Percentiles rank a stretch among this genome's conserved stretches.
phyloP scores from a whole-genome alignment of 1,140 invertebrate species.

The Saccostrea glomerata region DNA sequence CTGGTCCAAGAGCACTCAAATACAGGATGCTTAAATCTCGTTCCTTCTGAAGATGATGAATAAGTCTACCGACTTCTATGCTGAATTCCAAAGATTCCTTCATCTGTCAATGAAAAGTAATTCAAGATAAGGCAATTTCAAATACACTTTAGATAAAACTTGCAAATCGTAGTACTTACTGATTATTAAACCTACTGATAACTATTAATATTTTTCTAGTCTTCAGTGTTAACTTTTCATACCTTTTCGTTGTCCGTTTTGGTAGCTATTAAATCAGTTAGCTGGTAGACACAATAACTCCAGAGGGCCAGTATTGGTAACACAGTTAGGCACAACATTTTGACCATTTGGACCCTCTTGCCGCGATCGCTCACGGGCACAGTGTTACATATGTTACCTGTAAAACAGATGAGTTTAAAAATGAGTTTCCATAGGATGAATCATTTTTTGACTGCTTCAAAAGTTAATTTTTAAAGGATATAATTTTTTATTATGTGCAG shows the following conservation, averaged over 20 bases:
- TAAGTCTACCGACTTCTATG: constrained; percentile 64
- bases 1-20: constrained; percentile 63
- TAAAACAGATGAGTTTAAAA: no score
- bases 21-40: constrained; percentile 69
- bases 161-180: not conserved
- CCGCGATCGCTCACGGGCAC: constrained; percentile 63
- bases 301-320: constrained; percentile 64
- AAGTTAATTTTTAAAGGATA: no score
- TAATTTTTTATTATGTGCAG: no score
- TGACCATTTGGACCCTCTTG: constrained; percentile 62
- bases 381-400: constrained; percentile 53
- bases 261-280: constrained; percentile 58
- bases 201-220: not conserved
- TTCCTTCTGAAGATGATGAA: constrained; percentile 71
- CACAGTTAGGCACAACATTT: constrained; percentile 64
- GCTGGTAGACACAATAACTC: constrained; percentile 62
- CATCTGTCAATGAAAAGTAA: constrained; percentile 28
- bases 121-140: not conserved
- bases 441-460: no score
- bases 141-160: not conserved
- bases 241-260: constrained; percentile 63
- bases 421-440: no score
- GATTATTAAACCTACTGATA: no score
- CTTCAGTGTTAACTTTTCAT: not conserved
- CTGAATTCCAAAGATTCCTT: constrained; percentile 51